Conservation (phyloP, 2,113 vertebrate genomes). For the Carollia perspicillata region DNA sequence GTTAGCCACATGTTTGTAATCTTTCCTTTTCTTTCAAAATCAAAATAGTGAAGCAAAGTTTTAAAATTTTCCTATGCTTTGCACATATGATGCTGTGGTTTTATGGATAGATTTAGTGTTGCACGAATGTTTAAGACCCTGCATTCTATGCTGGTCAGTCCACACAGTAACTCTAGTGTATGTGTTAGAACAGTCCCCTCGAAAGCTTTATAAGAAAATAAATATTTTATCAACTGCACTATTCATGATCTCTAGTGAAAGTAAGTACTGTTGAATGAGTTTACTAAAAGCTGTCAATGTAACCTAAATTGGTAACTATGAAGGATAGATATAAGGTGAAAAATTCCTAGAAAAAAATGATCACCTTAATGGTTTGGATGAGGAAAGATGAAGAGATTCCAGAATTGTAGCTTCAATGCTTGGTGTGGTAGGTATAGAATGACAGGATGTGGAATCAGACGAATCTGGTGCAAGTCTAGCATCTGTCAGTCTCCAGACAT, state of each 20-base stretch:
- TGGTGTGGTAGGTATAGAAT: background rate
- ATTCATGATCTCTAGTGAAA: background rate
- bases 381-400: background rate
- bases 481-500: background rate
- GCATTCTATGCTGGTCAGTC: background rate
- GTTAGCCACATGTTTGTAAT: background rate
- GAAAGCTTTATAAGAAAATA: background rate
- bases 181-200: background rate
- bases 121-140: background rate
- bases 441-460: background rate
- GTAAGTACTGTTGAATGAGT: background rate
- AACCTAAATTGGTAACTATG: background rate
- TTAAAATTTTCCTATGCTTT: background rate
- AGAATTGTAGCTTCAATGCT: background rate
- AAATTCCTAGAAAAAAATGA: background rate
- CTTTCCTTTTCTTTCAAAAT: background rate
- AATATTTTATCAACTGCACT: background rate
- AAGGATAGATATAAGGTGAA: background rate
- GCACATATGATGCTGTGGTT: background rate
- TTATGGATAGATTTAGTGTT: background rate
- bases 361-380: background rate
- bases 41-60: background rate
- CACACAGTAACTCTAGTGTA: background rate
- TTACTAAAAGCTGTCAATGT: background rate
- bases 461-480: background rate